These are phyloP conservation scores for Rhagonycha lutea DNA, from an alignment of 2,888 invertebrate genomes.

Conservation along the genomic window DNA sequence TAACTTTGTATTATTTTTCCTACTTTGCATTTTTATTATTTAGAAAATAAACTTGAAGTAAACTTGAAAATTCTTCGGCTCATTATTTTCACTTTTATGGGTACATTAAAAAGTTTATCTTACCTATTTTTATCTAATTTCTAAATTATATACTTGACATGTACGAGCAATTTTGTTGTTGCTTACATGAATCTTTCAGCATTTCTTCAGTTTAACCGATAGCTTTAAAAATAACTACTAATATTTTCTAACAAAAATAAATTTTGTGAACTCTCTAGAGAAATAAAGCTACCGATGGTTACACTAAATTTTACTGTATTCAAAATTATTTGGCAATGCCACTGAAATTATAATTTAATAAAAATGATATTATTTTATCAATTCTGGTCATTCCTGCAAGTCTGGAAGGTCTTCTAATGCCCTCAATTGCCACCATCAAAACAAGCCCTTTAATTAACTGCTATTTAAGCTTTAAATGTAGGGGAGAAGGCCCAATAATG, in stretches of 20 bases:
- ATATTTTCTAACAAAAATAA: background rate
- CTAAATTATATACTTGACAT: background rate
- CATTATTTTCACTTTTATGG: background rate
- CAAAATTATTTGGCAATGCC: too few species aligned
- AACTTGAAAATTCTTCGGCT: background rate
- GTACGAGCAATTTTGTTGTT: background rate
- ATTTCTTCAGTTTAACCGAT: background rate
- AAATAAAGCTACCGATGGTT: too few species aligned
- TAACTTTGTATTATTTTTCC: background rate
- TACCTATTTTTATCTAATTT: background rate
- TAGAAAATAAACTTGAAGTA: background rate
- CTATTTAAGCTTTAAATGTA: too few species aligned
- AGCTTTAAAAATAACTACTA: background rate
- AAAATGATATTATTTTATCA: too few species aligned
- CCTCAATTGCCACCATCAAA: too few species aligned
- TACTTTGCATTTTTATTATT: background rate
- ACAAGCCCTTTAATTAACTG: too few species aligned
- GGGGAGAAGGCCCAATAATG: too few species aligned
- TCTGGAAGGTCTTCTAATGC: too few species aligned
- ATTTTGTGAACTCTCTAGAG: background rate
- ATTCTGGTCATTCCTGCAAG: too few species aligned
- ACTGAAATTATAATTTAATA: too few species aligned
- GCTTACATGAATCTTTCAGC: background rate
- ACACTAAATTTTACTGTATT: too few species aligned
- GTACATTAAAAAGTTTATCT: background rate